A percentile compares a stretch with the other conserved stretches of the same genome.
Conservation (phyloP, 1,140 invertebrate species). For the Tetramorium simillimum region DNA sequence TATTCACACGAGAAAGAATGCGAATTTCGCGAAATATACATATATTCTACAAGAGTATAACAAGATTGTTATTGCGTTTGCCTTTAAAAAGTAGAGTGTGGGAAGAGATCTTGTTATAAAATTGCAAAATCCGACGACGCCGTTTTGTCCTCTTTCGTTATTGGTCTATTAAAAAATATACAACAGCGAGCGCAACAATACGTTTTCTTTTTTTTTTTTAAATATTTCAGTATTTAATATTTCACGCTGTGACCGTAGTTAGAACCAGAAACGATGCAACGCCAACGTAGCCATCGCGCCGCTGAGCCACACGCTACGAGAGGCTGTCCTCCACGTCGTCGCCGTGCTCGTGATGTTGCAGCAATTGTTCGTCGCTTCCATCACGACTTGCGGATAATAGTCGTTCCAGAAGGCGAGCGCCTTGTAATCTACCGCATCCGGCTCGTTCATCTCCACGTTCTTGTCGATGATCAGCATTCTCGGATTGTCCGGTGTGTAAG, state of each 20-base stretch:
- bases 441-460: conserved; percentile 90
- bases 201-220: neutral
- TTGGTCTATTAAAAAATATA: conserved; percentile 54
- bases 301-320: neutral
- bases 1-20: conserved; percentile 9
- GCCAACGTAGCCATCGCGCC: neutral
- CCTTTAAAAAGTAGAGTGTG: conserved; percentile 14
- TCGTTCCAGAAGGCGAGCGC: conserved; percentile 93
- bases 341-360: conserved; percentile 86
- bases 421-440: conserved; percentile 89
- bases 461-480: conserved; percentile 90
- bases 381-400: conserved; percentile 91
- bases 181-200: conserved; percentile 40
- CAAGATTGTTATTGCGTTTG: conserved; percentile 42
- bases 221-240: conserved; percentile 26
- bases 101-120: conserved; percentile 44
- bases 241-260: conserved; percentile 16
- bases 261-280: conserved; percentile 34
- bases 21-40: conserved; percentile 18
- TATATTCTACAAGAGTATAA: conserved; percentile 28
- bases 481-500: conserved; percentile 87
- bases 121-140: conserved; percentile 27
- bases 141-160: neutral
- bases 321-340: conserved; percentile 4
- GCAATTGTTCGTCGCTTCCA: conserved; percentile 88